Percentiles rank a stretch among this genome's conserved stretches.
Conservation (phyloP, 2,888 invertebrate genomes). For the Escarpia spicata region DNA sequence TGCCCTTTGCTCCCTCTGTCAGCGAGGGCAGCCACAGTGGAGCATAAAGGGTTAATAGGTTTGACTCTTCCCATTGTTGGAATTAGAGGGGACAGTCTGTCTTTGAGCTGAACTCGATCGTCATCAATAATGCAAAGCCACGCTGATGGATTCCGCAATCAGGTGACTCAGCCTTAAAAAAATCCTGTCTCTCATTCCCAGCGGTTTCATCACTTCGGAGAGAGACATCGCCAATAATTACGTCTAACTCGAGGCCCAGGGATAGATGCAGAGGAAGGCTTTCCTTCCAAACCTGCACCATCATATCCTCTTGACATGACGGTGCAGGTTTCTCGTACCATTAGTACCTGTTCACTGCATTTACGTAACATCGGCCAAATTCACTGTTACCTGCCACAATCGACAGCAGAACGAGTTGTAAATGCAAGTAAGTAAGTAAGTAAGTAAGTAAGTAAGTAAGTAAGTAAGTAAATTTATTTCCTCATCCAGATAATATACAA, state of each 20-base stretch:
- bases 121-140: conserved; percentile 16
- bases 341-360: too few species aligned
- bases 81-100: not conserved
- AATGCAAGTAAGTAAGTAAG: too few species aligned
- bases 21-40: not conserved
- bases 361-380: too few species aligned
- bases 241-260: not conserved
- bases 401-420: too few species aligned
- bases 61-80: not conserved
- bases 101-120: not conserved
- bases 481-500: too few species aligned
- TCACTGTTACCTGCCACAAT: too few species aligned
- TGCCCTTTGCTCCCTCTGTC: not conserved
- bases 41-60: not conserved
- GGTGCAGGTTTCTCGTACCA: too few species aligned
- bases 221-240: not conserved
- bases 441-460: too few species aligned
- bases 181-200: not conserved
- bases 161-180: conserved; percentile 16
- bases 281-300: not conserved
- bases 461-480: too few species aligned
- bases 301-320: too few species aligned
- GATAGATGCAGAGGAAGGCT: not conserved
- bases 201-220: not conserved
- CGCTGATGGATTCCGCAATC: not conserved